phyloP scores from a whole-genome alignment of 2,797 vertebrate species.

The Calcarius lapponicus region DNA sequence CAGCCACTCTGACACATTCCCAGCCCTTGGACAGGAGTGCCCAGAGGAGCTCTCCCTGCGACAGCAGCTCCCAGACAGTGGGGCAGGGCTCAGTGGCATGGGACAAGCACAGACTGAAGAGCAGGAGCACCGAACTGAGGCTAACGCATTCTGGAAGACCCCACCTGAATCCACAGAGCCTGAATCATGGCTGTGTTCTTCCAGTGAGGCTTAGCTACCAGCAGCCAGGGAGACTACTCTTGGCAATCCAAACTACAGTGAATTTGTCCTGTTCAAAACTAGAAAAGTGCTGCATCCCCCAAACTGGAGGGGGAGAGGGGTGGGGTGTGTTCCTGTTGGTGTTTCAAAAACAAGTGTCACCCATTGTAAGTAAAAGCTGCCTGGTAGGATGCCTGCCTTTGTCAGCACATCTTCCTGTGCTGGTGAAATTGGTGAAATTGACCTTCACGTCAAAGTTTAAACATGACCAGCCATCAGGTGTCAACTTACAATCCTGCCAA shows the following conservation, averaged over 20 bases:
- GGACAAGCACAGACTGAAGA: background rate
- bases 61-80: background rate
- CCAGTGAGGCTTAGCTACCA: background rate
- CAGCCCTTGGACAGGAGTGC: background rate
- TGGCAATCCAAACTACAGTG: background rate
- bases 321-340: accelerated
- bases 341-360: background rate
- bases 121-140: background rate
- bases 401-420: background rate
- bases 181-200: background rate
- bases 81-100: background rate
- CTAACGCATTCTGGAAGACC: background rate
- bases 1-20: background rate
- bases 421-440: background rate
- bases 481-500: background rate
- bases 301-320: background rate
- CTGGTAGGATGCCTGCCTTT: background rate
- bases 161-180: background rate
- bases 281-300: background rate
- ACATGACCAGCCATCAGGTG: background rate
- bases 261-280: background rate
- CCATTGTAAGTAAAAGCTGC: background rate
- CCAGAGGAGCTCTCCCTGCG: background rate
- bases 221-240: background rate
- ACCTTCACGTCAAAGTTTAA: background rate